Evolutionary conservation across 2,888 invertebrate genomes (phyloP).

Genomic region (Spilosoma lubricipeda): DNA sequence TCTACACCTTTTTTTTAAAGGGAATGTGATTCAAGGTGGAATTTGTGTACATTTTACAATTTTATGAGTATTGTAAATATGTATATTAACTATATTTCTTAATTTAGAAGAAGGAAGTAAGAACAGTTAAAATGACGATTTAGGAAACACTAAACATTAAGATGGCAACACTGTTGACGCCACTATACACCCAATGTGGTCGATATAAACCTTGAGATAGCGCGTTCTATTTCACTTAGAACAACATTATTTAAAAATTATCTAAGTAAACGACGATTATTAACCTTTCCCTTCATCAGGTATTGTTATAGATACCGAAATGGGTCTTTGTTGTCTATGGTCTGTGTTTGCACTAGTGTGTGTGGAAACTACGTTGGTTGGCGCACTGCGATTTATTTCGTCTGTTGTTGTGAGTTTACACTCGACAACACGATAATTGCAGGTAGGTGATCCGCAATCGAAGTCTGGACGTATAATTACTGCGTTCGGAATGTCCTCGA

Average conservation of each 20-base stretch:
- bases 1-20: not conserved
- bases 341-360: conserved; percentile 62
- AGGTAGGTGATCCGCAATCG: conserved; percentile 78
- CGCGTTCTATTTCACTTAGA: conserved; percentile 53
- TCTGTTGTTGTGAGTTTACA: conserved; percentile 82
- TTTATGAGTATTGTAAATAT: not conserved
- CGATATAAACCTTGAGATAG: conserved; percentile 42
- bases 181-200: conserved; percentile 53
- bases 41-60: not conserved
- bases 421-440: conserved; percentile 81
- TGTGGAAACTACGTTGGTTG: conserved; percentile 26
- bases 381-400: conserved; percentile 68
- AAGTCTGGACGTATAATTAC: conserved; percentile 74
- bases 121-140: not conserved
- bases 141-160: not conserved
- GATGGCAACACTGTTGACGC: conserved; percentile 7
- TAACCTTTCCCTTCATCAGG: conserved; percentile 86
- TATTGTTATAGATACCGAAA: conserved; percentile 87
- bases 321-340: conserved; percentile 65
- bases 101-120: not conserved
- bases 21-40: not conserved
- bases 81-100: not conserved
- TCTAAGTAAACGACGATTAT: conserved; percentile 52
- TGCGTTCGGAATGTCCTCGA: conserved; percentile 78
- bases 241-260: conserved; percentile 59